A percentile compares a stretch with the other conserved stretches of the same genome.
Evolutionary conservation across 2,113 vertebrate species (phyloP).

Genomic region (Mastomys natalensis): DNA sequence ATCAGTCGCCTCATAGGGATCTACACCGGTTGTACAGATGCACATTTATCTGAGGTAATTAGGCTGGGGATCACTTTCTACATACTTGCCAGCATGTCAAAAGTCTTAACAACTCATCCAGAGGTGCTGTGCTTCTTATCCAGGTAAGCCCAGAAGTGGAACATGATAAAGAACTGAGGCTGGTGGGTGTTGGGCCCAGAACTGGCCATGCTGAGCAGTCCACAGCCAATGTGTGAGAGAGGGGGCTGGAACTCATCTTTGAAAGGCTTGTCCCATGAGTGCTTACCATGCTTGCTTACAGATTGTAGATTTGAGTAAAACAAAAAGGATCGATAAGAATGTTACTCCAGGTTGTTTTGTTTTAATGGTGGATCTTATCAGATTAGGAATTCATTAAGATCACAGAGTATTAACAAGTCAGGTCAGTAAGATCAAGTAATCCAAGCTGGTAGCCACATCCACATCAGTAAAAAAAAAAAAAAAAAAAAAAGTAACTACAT

Average conservation of each 20-base stretch:
- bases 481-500: not conserved
- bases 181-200: constrained; percentile 69
- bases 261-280: constrained; percentile 91
- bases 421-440: not conserved
- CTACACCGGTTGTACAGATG: not conserved
- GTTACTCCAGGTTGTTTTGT: not conserved
- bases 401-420: not conserved
- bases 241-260: constrained; percentile 95
- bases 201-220: constrained; percentile 97
- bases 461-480: not conserved
- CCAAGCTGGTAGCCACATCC: not conserved
- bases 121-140: not conserved
- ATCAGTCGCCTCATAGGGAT: not conserved
- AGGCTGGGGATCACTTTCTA: not conserved
- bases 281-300: not conserved
- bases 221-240: constrained; percentile 94
- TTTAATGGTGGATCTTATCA: not conserved
- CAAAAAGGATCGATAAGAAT: not conserved
- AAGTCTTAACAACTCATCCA: not conserved
- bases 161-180: not conserved
- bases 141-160: not conserved
- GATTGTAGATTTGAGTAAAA: not conserved
- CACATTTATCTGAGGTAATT: not conserved
- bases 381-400: not conserved
- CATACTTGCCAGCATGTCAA: not conserved